Evolutionary conservation across 2,113 vertebrate genomes (phyloP).

Genomic region (Arvicanthis niloticus): DNA sequence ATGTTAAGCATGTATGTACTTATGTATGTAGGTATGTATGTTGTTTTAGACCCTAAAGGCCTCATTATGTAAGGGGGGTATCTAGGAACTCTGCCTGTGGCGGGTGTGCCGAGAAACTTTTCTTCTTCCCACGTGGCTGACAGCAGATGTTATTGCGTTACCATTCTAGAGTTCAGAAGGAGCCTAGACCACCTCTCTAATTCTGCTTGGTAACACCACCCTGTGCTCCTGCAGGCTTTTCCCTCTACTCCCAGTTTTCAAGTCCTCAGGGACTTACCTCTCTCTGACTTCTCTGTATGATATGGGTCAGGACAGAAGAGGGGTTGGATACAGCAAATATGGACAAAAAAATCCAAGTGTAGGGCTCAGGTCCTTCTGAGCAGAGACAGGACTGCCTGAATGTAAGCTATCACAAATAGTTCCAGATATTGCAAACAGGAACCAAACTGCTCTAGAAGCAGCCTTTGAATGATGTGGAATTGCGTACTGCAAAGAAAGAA

Average conservation of each 20-base stretch:
- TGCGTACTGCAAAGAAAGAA: constrained; percentile 13
- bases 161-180: constrained; percentile 57
- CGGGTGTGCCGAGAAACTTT: background rate
- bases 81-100: constrained; percentile 15
- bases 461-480: background rate
- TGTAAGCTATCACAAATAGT: background rate
- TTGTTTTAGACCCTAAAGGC: constrained; percentile 13
- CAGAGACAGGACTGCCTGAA: background rate
- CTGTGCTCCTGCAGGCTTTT: background rate
- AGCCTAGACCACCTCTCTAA: constrained; percentile 55
- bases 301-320: background rate
- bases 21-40: background rate
- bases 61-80: background rate
- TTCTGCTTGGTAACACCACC: constrained; percentile 45
- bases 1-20: too few species aligned
- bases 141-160: constrained; percentile 38
- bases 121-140: background rate
- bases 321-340: background rate
- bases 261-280: background rate
- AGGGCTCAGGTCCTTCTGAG: constrained; percentile 35
- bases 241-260: background rate
- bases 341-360: background rate
- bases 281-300: background rate
- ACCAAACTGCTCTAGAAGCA: background rate
- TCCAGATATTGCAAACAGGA: constrained; percentile 19